Base-by-base conservation (phyloP, 2,888 invertebrate genomes). In the Papilio gigon region DNA sequence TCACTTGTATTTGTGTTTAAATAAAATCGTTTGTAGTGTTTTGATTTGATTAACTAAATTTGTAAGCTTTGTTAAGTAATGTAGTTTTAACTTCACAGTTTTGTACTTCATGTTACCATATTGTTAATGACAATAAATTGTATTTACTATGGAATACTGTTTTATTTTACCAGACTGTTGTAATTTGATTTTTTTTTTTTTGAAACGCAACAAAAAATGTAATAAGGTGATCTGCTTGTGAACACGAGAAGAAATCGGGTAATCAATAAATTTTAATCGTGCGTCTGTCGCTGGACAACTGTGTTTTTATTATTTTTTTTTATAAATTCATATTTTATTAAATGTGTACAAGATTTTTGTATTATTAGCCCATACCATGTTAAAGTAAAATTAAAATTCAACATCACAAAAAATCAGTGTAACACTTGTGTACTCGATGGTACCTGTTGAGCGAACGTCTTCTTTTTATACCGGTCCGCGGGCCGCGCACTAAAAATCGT, bases 361-460 rank as follows among this genome's bases (percentile, higher is more conserved):
- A n/a, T n/a, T n/a, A n/a, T n/a, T n/a, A n/a, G n/a, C n/a, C n/a
- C n/a, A n/a, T n/a, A n/a, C n/a, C n/a, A n/a, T n/a, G n/a, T n/a
- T n/a, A n/a, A n/a, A n/a, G n/a, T n/a, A n/a, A n/a, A n/a, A n/a
- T n/a, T n/a, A n/a, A n/a, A n/a, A n/a, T n/a, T n/a, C n/a, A n/a
- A n/a, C n/a, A n/a, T n/a, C n/a, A n/a, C n/a, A n/a, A n/a, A n/a
- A n/a, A n/a, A n/a, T n/a, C n/a, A n/a, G n/a, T n/a, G n/a, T 20
- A 77, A 68, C 80, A 80, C 81, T 84, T 85, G 75, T 77, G 70
- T n/a, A 9, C 73, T 4, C 77, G 73, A 74, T 81, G 74, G 84
- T 90, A 91, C 91, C 90, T 91, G 91, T 90, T 92, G 91, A 90
- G 76, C 84, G 78, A 78, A 78, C 76, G 71, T 81, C 85, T 81